These are phyloP conservation scores for Karalla daura DNA, from an alignment of 2,797 vertebrate genomes.

Conservation along the genomic window DNA sequence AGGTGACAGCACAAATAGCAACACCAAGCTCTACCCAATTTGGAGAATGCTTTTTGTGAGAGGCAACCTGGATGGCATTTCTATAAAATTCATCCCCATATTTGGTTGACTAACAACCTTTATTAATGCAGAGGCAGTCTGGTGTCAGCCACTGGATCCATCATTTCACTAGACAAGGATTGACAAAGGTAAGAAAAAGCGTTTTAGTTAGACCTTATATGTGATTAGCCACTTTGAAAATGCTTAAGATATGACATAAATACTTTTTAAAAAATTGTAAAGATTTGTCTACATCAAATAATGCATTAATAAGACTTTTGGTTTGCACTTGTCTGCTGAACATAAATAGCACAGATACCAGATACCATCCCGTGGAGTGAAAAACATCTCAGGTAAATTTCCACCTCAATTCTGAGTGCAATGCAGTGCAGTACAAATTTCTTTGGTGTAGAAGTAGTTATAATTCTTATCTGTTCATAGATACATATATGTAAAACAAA, in stretches of 20 bases:
- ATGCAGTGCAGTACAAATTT: neutral
- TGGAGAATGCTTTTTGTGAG: constrained; percentile 63
- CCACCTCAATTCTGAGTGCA: too few species aligned
- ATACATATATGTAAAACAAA: neutral
- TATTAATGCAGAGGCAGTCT: constrained; percentile 66
- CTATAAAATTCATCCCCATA: constrained; percentile 72
- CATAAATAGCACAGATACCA: constrained; percentile 27
- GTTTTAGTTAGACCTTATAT: neutral
- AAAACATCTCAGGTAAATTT: constrained; percentile 51
- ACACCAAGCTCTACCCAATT: constrained; percentile 54
- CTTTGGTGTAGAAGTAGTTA: neutral
- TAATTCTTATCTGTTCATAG: neutral
- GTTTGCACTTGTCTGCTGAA: constrained; percentile 9
- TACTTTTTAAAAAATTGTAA: too few species aligned
- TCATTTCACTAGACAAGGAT: constrained; percentile 60
- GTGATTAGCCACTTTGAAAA: neutral
- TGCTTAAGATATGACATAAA: neutral
- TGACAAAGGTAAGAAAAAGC: constrained; percentile 65
- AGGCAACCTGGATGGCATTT: constrained; percentile 67
- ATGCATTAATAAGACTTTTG: constrained; percentile 6
- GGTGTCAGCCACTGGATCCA: constrained; percentile 55
- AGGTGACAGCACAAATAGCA: constrained; percentile 73
- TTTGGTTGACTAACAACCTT: constrained; percentile 72
- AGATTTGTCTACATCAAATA: neutral
- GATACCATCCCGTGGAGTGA: constrained; percentile 31